phyloP scores from a whole-genome alignment of 2,888 invertebrate species.

The Cheilosia soror region DNA sequence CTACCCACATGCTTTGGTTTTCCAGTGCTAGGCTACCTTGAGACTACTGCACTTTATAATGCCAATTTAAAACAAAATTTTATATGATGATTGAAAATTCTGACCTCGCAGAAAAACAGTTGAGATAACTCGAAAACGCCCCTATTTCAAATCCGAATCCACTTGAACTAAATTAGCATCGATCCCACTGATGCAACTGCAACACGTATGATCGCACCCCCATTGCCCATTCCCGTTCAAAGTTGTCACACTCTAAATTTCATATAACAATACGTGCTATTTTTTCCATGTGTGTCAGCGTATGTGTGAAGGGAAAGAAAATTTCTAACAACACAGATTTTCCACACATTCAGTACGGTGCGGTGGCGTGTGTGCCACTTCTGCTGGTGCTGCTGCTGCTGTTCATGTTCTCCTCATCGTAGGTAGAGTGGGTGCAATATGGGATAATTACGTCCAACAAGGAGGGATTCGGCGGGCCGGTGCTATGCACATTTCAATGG shows the following conservation, averaged over 20 bases:
- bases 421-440: conserved; percentile 80
- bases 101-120: background rate
- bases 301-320: conserved; percentile 55
- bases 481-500: conserved; percentile 59
- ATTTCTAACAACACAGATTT: conserved; percentile 62
- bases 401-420: conserved; percentile 6
- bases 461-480: conserved; percentile 28
- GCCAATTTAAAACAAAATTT: no score
- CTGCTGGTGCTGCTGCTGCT: background rate
- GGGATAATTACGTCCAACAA: conserved; percentile 77
- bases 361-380: background rate
- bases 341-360: conserved; percentile 22
- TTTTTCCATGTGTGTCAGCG: conserved; percentile 9
- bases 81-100: background rate
- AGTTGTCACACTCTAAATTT: conserved; percentile 5
- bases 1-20: no score
- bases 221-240: conserved; percentile 1
- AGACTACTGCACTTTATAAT: no score
- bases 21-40: no score
- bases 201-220: conserved; percentile 69
- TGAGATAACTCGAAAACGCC: background rate
- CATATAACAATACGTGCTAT: background rate
- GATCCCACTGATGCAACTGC: conserved; percentile 40
- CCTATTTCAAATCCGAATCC: background rate
- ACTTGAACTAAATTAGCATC: background rate